Evolutionary conservation across 2,113 vertebrate genomes (phyloP), one percentile per base, ranked within the genome.

Genomic region (Aldabrachelys gigantea): DNA sequence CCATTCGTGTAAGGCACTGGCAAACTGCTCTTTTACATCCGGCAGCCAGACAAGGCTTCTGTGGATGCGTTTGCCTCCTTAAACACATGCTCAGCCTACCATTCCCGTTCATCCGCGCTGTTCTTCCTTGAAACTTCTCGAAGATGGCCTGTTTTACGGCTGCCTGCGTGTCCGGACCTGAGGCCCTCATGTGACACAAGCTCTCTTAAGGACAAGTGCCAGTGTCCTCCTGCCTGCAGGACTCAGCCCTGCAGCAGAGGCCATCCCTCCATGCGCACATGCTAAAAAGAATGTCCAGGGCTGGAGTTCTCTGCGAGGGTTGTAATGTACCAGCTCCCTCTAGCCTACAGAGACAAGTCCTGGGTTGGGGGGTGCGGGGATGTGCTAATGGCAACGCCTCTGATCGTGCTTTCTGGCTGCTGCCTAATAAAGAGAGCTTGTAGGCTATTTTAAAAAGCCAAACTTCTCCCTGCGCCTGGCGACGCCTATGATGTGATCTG

Each of bases 111-210:
- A 85, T 84, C 72, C 89, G 90, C 89, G 89, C 89, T 88, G 82
- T 94, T 41, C 88, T 95, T 90, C 54, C 4, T 14, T 97, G 94
- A 96, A 96, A 89, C 8, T 84, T 47, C 76, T 92, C 19, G 13
- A 38, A 90, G 87, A 56, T 88, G 24, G 8, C 79, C 59, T 27
- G 80, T 85, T 94, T 80, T 82, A 8, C 50, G 81, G 82, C 84
- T 52, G 41, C 85, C 52, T 87, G 50, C 88, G 35, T 50, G 79
- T 62, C 84, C 94, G 94, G 88, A 95, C 98, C 95, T 98, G 98
- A 96, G 97, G 97, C 97, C 97, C 97, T 97, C 95, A 92, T 54
- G 96, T 84, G 97, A 95, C 88, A 88, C 25, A 69, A 92, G 81
- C 57, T 87, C n/a, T 80, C 52, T 47, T 90, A 83, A 92, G 84